Percentiles rank a stretch among this genome's conserved stretches.
Conservation (phyloP, 1,140 invertebrate genomes). For the Hylyphantes graminicola region DNA sequence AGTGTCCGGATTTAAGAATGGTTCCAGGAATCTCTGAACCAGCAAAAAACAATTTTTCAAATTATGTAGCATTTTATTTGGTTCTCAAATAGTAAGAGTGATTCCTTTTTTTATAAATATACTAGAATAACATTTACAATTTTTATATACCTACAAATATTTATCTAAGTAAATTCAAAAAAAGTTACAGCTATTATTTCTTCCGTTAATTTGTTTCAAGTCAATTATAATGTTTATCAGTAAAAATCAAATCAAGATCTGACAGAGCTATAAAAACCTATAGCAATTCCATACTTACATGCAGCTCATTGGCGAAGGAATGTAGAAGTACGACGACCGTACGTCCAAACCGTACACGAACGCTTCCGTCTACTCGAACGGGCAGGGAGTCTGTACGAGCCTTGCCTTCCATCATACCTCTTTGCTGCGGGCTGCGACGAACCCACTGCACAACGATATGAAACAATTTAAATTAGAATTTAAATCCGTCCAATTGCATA, state of each 20-base stretch:
- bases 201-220: too few relatives aligned
- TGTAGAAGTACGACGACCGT: constrained; percentile 79
- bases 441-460: constrained; percentile 71
- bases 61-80: neutral
- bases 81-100: neutral
- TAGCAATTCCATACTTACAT: constrained; percentile 67
- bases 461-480: neutral
- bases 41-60: neutral
- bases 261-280: neutral
- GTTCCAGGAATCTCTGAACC: constrained; percentile 77
- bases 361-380: constrained; percentile 75
- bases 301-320: constrained; percentile 78
- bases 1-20: constrained; percentile 71
- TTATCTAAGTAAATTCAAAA: too few relatives aligned
- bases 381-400: constrained; percentile 63
- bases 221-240: neutral
- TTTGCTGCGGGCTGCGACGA: constrained; percentile 74
- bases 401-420: constrained; percentile 62
- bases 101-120: neutral
- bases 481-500: too few relatives aligned
- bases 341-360: constrained; percentile 78
- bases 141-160: neutral
- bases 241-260: constrained; percentile 17
- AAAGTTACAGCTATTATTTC: too few relatives aligned
- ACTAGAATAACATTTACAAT: neutral